Evolutionary conservation across 2,888 invertebrate species (phyloP).

Genomic region (Coenonympha arcania): DNA sequence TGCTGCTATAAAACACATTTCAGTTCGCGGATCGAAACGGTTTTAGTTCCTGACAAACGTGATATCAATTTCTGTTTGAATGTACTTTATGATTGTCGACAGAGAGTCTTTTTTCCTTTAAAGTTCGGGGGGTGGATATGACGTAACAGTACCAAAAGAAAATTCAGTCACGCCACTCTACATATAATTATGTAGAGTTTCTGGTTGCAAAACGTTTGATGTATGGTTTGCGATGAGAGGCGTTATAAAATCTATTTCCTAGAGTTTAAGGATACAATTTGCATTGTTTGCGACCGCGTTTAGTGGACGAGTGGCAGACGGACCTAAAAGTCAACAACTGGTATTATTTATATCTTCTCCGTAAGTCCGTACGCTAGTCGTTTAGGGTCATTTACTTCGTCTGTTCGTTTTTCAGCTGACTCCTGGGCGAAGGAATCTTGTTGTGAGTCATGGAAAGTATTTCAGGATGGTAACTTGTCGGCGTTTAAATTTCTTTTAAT

Average conservation of each 20-base stretch:
- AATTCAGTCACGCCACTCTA: conserved; percentile 63
- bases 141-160: conserved; percentile 46
- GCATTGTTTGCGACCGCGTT: conserved; percentile 21
- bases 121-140: conserved; percentile 37
- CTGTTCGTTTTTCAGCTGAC: conserved; percentile 45
- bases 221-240: neutral
- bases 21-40: conserved; percentile 35
- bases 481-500: conserved; percentile 22
- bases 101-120: conserved; percentile 48
- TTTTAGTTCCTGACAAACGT: conserved; percentile 45
- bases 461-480: conserved; percentile 13
- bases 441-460: conserved; percentile 28
- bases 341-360: conserved; percentile 63
- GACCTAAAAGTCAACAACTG: conserved; percentile 45
- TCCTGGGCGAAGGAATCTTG: conserved; percentile 32
- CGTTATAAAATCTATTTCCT: conserved; percentile 14
- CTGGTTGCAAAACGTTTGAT: conserved; percentile 16
- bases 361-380: conserved; percentile 49
- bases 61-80: conserved; percentile 53
- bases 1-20: conserved; percentile 42
- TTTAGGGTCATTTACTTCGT: conserved; percentile 62
- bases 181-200: conserved; percentile 44
- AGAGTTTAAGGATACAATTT: conserved; percentile 32
- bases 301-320: conserved; percentile 32
- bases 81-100: conserved; percentile 41